Percentiles rank a stretch among this genome's conserved stretches.
These are phyloP conservation scores for Drosophila macrospina DNA, from an alignment of 2,888 invertebrate genomes.

Conservation along the genomic window DNA sequence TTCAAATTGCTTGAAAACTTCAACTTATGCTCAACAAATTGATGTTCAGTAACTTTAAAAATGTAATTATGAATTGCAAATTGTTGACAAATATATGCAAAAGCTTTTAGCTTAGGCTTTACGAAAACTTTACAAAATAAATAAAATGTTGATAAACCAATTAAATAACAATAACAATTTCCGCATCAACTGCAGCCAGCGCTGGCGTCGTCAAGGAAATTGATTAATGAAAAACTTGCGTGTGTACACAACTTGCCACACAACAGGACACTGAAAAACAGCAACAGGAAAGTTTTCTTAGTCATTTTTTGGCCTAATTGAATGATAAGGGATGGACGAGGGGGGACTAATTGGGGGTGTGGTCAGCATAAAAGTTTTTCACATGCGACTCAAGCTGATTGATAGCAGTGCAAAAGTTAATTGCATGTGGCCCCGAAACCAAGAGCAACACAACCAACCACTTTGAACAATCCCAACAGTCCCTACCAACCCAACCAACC, in stretches of 20 bases:
- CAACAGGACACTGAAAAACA: constrained; percentile 40
- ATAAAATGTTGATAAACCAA: constrained; percentile 29
- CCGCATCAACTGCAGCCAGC: neutral
- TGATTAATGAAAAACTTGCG: constrained; percentile 72
- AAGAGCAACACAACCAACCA: neutral
- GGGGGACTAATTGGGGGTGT: neutral
- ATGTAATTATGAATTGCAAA: constrained; percentile 1
- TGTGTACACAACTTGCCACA: constrained; percentile 66
- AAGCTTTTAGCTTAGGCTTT: neutral
- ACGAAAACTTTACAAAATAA: constrained; percentile 11
- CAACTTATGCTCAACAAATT: neutral
- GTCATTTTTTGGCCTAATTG: constrained; percentile 63
- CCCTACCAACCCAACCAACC: neutral
- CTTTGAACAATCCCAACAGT: neutral
- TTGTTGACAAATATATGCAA: neutral
- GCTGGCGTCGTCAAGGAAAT: constrained; percentile 50
- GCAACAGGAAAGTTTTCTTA: constrained; percentile 50
- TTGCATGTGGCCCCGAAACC: constrained; percentile 60
- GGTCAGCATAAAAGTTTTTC: constrained; percentile 55
- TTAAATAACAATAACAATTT: constrained; percentile 34
- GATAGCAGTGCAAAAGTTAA: constrained; percentile 75
- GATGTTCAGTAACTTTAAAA: neutral
- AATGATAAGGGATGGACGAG: constrained; percentile 57
- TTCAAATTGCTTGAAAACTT: neutral
- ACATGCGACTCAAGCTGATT: constrained; percentile 57